Percentiles rank a stretch among this genome's conserved stretches.
Conservation (phyloP, 2,888 invertebrate species). For the Trichopoda pennipes region DNA sequence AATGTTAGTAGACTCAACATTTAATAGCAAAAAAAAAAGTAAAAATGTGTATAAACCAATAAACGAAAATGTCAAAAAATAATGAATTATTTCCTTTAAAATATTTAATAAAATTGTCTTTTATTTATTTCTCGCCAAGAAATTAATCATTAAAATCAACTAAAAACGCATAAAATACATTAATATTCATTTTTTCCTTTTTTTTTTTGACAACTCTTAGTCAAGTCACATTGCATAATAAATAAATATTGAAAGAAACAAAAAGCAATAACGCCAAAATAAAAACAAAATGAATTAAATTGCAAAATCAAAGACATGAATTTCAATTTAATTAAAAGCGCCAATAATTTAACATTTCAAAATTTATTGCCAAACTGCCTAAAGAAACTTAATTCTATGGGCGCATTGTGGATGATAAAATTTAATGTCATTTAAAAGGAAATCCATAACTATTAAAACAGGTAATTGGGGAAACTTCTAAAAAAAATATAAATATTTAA, state of each 20-base stretch:
- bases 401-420: background rate
- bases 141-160: constrained; percentile 53
- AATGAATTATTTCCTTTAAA: constrained; percentile 53
- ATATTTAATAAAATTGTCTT: constrained; percentile 11
- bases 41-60: too few species aligned
- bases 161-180: constrained; percentile 30
- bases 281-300: background rate
- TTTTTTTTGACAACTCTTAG: constrained; percentile 22
- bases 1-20: background rate
- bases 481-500: too few species aligned
- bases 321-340: constrained; percentile 20
- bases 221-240: constrained; percentile 41
- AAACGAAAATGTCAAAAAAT: constrained; percentile 28
- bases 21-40: constrained; percentile 7
- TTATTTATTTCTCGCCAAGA: constrained; percentile 3
- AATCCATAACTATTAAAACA: too few species aligned
- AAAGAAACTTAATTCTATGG: background rate
- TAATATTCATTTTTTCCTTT: constrained; percentile 21
- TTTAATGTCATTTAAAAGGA: too few species aligned
- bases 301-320: constrained; percentile 26
- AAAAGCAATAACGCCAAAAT: background rate
- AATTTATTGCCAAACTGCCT: background rate
- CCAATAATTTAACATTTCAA: constrained; percentile 4
- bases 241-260: constrained; percentile 22
- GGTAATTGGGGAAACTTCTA: too few species aligned